These are phyloP conservation scores for Rotaria magnacalcarata DNA, from an alignment of 2,888 invertebrate species.

Conservation along the genomic window DNA sequence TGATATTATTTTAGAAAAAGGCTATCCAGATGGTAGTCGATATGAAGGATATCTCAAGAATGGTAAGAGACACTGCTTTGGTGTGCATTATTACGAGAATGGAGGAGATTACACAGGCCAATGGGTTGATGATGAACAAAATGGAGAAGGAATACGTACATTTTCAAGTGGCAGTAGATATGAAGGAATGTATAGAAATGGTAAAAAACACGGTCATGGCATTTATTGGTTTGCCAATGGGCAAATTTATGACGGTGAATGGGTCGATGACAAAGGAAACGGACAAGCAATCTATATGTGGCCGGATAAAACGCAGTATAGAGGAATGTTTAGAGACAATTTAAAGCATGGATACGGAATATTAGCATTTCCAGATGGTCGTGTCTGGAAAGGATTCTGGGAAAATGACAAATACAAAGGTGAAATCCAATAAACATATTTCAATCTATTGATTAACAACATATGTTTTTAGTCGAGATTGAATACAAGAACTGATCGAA, in stretches of 20 bases:
- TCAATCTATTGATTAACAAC: too few relatives aligned
- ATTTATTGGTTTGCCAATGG: background rate
- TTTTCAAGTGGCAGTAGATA: background rate
- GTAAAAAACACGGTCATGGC: background rate
- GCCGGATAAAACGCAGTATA: background rate
- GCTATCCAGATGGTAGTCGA: background rate
- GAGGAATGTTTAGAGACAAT: background rate
- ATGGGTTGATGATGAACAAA: background rate
- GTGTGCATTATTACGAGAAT: background rate
- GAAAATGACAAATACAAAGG: background rate
- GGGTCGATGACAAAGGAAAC: background rate
- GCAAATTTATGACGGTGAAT: background rate
- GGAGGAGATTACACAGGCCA: background rate
- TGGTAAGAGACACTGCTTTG: background rate
- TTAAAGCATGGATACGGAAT: background rate
- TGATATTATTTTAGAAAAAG: background rate
- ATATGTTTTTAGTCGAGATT: too few relatives aligned
- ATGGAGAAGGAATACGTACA: background rate
- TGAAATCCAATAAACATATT: too few relatives aligned
- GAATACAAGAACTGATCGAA: too few relatives aligned
- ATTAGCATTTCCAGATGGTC: background rate
- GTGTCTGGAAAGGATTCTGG: background rate
- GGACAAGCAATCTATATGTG: background rate
- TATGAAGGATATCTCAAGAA: background rate
- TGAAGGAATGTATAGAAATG: background rate